Conservation (phyloP, 2,888 invertebrate genomes). For the Enoplolaimus lenunculus region DNA sequence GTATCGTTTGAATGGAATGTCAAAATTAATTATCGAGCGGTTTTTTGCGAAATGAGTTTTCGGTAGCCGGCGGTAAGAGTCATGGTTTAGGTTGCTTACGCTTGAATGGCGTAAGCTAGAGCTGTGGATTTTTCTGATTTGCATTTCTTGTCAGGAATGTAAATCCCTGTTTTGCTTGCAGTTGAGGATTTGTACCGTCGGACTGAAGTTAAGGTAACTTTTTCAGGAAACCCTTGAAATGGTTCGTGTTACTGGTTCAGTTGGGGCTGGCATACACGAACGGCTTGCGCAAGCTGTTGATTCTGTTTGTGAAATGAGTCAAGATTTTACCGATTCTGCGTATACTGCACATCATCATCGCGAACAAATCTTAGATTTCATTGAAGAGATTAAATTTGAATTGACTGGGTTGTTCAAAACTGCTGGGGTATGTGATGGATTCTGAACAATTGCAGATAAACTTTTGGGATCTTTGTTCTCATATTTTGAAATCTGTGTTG, state of each 20-base stretch:
- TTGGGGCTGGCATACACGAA: conserved; percentile 55
- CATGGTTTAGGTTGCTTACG: no score
- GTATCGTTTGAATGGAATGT: no score
- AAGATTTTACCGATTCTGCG: conserved; percentile 96
- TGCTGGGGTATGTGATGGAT: conserved; percentile 23
- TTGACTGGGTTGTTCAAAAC: conserved; percentile 68
- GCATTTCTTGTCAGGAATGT: no score
- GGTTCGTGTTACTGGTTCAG: conserved; percentile 57
- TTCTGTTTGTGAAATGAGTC: conserved; percentile 75
- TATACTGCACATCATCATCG: conserved; percentile 93
- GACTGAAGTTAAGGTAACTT: no score
- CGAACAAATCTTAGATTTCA: conserved; percentile 71
- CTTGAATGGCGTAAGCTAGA: no score
- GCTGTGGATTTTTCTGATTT: no score
- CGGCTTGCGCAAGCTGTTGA: conserved; percentile 72
- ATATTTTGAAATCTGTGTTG: not conserved
- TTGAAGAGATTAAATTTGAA: conserved; percentile 78
- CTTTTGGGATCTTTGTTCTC: not conserved
- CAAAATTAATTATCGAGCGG: no score
- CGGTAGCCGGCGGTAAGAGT: no score
- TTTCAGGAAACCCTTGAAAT: conserved; percentile 61
- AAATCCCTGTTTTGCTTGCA: no score
- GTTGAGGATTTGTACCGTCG: no score
- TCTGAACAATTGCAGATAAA: not conserved
- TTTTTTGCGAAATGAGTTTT: no score